A percentile compares a stretch with the other conserved stretches of the same genome.
Evolutionary conservation across 2,888 invertebrate genomes (phyloP).

Genomic region (Hydropsyche betteni): DNA sequence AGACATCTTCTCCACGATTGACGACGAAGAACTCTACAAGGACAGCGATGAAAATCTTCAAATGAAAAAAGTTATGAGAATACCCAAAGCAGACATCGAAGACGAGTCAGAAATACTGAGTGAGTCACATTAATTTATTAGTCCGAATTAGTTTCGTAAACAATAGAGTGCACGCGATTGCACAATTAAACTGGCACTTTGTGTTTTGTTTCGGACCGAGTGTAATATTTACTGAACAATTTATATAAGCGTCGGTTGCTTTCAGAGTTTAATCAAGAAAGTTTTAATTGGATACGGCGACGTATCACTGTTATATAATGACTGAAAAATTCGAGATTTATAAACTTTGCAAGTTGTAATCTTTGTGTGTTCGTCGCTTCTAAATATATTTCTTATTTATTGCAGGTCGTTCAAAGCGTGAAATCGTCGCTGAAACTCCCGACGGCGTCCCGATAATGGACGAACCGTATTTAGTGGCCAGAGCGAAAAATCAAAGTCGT

Average conservation of each 20-base stretch:
- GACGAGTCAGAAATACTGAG: constrained; percentile 8
- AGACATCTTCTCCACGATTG: no score
- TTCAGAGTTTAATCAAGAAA: no score
- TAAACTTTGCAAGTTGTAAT: no score
- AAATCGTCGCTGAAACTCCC: constrained; percentile 41
- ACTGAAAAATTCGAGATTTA: no score
- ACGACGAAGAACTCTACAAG: neutral
- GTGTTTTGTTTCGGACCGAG: no score
- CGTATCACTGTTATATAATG: no score
- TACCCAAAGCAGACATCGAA: constrained; percentile 19
- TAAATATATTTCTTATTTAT: neutral
- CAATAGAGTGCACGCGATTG: neutral
- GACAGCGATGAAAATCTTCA: constrained; percentile 38
- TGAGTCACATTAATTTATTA: neutral
- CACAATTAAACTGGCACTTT: neutral
- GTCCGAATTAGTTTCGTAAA: no score
- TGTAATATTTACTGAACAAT: no score
- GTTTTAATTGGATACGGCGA: no score
- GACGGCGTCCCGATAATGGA: constrained; percentile 48
- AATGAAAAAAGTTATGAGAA: constrained; percentile 45
- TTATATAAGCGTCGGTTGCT: no score
- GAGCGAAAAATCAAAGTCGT: constrained; percentile 34
- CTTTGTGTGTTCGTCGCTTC: neutral
- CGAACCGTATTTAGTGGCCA: constrained; percentile 44
- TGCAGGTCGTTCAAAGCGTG: constrained; percentile 45